Conservation (phyloP, 2,888 invertebrate species). For the Spodoptera picta region DNA sequence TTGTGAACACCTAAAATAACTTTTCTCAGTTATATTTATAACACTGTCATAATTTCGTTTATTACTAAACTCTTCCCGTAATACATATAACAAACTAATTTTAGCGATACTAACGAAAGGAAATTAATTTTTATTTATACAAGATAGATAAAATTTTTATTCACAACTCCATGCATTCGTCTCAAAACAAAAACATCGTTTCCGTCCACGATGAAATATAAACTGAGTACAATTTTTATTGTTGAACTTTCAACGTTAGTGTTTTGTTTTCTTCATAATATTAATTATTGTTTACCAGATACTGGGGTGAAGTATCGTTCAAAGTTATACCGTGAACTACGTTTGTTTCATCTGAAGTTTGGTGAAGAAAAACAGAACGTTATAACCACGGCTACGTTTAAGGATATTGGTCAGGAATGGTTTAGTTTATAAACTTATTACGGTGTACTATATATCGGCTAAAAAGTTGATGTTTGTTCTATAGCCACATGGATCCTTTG, state of each 20-base stretch:
- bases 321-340: conserved; percentile 40
- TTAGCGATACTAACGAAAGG: no score
- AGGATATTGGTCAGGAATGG: conserved; percentile 26
- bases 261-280: conserved; percentile 54
- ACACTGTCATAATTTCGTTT: no score
- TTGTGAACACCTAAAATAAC: no score
- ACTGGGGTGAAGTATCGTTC: conserved; percentile 43
- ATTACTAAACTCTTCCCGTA: no score
- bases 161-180: no score
- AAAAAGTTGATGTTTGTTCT: background rate
- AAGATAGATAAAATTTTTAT: no score
- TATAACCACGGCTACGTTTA: conserved; percentile 20
- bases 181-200: background rate
- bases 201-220: conserved; percentile 7
- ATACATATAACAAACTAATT: no score
- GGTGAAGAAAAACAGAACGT: conserved; percentile 31
- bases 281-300: conserved; percentile 54
- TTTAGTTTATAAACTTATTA: conserved; percentile 5
- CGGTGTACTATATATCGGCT: conserved; percentile 7
- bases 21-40: no score
- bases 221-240: conserved; percentile 28
- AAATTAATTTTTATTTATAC: no score
- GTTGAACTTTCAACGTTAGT: conserved; percentile 45
- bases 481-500: background rate
- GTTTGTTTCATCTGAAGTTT: conserved; percentile 40